Conservation (phyloP, 2,113 vertebrate species). For the Bothrops jararaca region DNA sequence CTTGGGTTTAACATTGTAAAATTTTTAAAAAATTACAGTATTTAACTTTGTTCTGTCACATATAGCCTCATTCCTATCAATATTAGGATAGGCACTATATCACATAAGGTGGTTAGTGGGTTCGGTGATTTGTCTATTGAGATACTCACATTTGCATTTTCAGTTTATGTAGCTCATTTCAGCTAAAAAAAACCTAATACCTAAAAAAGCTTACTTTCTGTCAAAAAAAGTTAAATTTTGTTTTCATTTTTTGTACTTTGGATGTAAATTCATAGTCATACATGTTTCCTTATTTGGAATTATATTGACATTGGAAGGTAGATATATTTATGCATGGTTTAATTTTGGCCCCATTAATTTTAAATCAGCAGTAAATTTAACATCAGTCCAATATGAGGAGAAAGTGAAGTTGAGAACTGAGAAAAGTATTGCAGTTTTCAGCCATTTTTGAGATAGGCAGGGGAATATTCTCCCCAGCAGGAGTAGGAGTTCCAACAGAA, state of each 20-base stretch:
- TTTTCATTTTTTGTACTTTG: slow-evolving; percentile 44
- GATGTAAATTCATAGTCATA: background rate
- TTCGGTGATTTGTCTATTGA: background rate
- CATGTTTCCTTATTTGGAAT: background rate
- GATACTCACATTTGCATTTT: slow-evolving; percentile 18
- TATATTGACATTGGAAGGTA: background rate
- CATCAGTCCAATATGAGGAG: background rate
- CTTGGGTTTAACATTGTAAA: background rate
- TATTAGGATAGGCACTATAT: slow-evolving; percentile 2
- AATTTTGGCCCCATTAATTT: background rate
- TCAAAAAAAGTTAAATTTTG: slow-evolving; percentile 37
- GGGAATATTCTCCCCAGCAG: background rate
- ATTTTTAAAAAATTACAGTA: background rate
- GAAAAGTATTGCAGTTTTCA: background rate
- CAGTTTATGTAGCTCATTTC: slow-evolving; percentile 30
- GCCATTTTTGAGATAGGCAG: background rate
- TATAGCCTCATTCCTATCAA: background rate
- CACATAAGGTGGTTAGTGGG: background rate
- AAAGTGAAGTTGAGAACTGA: background rate
- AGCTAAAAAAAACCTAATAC: slow-evolving; percentile 44
- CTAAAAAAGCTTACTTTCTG: slow-evolving; percentile 48
- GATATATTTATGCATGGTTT: background rate
- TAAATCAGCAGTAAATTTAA: background rate
- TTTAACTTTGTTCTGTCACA: background rate
- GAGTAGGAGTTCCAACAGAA: background rate